These are phyloP conservation scores for Leptinotarsa juncta DNA, from an alignment of 2,888 invertebrate species.

Conservation along the genomic window DNA sequence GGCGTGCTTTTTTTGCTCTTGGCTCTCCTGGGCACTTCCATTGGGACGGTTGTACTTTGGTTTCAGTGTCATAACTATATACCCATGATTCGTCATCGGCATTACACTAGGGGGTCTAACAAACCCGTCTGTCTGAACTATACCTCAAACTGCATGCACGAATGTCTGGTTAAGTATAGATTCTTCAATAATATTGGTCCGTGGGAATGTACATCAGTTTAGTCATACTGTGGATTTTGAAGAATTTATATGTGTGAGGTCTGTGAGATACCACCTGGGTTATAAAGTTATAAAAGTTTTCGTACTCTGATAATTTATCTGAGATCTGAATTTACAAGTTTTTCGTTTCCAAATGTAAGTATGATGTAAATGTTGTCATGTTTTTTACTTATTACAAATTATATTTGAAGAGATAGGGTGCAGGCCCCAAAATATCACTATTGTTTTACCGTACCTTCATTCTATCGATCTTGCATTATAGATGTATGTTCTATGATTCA, in stretches of 20 bases:
- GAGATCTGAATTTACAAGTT: not conserved
- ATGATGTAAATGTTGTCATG: not conserved
- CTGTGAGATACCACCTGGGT: slow-evolving; percentile 10
- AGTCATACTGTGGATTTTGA: slow-evolving; percentile 2
- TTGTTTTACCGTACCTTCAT: too few relatives aligned
- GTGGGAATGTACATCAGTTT: not conserved
- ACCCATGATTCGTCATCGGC: not conserved
- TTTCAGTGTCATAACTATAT: too few relatives aligned
- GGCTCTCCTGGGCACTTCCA: too few relatives aligned
- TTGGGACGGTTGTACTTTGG: too few relatives aligned
- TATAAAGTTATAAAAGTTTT: slow-evolving; percentile 1
- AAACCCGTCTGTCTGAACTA: slow-evolving; percentile 7
- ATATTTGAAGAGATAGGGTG: too few relatives aligned
- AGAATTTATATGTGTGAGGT: slow-evolving; percentile 1
- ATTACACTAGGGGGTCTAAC: not conserved
- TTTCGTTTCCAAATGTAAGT: not conserved
- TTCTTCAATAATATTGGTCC: slow-evolving; percentile 3
- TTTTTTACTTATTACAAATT: not conserved
- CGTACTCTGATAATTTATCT: not conserved
- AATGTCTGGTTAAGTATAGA: not conserved
- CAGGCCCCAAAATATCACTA: too few relatives aligned
- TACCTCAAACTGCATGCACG: not conserved
- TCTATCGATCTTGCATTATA: too few relatives aligned
- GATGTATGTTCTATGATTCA: too few relatives aligned
- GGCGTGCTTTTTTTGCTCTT: too few relatives aligned